phyloP scores from a whole-genome alignment of 2,888 invertebrate genomes.

The Polyommatus iphigenia region DNA sequence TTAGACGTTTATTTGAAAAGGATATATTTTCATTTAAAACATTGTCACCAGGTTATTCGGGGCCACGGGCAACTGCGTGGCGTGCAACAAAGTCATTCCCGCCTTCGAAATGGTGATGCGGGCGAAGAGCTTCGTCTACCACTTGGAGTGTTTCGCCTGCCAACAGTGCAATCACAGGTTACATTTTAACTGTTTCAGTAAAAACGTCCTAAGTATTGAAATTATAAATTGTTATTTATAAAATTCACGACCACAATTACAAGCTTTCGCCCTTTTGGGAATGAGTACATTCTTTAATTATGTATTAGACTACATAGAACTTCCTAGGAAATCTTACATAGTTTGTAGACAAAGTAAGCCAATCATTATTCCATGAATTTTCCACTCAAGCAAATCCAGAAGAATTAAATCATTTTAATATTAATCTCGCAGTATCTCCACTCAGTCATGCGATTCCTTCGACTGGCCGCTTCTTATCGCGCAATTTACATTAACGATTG shows the following conservation, averaged over 20 bases:
- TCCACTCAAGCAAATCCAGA: not conserved
- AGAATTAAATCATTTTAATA: slow-evolving; percentile 1
- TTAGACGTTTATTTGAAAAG: not conserved
- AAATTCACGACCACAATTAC: not conserved
- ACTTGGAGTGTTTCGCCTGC: slow-evolving; percentile 96
- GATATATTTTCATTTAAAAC: not conserved
- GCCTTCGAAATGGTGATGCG: slow-evolving; percentile 98
- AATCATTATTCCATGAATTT: not conserved
- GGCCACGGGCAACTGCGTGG: slow-evolving; percentile 93
- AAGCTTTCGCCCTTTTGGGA: not conserved
- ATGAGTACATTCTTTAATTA: too few relatives aligned
- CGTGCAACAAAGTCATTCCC: slow-evolving; percentile 95
- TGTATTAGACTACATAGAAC: too few relatives aligned
- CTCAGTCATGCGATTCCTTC: slow-evolving; percentile 21
- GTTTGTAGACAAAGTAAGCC: not conserved
- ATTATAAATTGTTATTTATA: not conserved
- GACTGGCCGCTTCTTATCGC: slow-evolving; percentile 24
- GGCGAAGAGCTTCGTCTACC: slow-evolving; percentile 94
- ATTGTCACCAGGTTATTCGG: slow-evolving; percentile 88
- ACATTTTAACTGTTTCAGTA: slow-evolving; percentile 36
- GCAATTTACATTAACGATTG: slow-evolving; percentile 34
- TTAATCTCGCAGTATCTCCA: slow-evolving; percentile 12
- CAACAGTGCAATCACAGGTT: slow-evolving; percentile 97
- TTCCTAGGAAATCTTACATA: not conserved
- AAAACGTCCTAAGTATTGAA: not conserved